Conservation (phyloP, 2,113 vertebrate genomes). For the Tautogolabrus adspersus region DNA sequence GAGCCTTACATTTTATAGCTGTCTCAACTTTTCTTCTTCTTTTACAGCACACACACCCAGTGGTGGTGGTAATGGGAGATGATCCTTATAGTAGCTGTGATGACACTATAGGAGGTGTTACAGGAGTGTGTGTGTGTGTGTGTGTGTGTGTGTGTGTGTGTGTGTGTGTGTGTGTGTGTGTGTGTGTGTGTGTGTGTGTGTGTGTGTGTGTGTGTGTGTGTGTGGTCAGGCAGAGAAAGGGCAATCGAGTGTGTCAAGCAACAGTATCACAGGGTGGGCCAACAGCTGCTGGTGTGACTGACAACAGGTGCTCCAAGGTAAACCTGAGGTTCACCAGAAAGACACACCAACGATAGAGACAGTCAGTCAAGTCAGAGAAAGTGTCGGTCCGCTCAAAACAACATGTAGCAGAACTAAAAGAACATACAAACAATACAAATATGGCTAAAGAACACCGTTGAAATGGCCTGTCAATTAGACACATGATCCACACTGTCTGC, state of each 20-base stretch:
- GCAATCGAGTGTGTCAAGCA: constrained; percentile 24
- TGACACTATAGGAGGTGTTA: constrained; percentile 14
- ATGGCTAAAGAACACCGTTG: no score
- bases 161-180: constrained; percentile 24
- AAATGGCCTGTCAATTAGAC: no score
- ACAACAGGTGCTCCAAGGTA: constrained; percentile 69
- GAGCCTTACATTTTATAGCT: no score
- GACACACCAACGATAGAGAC: neutral
- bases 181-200: neutral
- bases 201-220: constrained; percentile 13
- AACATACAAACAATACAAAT: no score
- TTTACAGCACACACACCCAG: neutral
- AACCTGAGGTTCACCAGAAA: constrained; percentile 34
- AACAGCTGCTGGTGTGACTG: constrained; percentile 70
- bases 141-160: neutral
- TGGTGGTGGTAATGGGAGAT: neutral
- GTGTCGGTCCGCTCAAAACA: no score
- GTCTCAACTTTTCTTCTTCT: no score
- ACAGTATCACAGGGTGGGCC: constrained; percentile 57
- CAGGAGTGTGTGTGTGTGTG: constrained; percentile 20
- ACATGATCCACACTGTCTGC: no score
- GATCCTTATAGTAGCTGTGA: neutral
- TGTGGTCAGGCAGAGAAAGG: neutral
- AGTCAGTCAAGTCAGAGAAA: no score
- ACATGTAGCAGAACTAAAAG: no score